Percentiles rank a stretch among this genome's conserved stretches.
Evolutionary conservation across 2,888 invertebrate species (phyloP).

Genomic region (Morpho deidamia): DNA sequence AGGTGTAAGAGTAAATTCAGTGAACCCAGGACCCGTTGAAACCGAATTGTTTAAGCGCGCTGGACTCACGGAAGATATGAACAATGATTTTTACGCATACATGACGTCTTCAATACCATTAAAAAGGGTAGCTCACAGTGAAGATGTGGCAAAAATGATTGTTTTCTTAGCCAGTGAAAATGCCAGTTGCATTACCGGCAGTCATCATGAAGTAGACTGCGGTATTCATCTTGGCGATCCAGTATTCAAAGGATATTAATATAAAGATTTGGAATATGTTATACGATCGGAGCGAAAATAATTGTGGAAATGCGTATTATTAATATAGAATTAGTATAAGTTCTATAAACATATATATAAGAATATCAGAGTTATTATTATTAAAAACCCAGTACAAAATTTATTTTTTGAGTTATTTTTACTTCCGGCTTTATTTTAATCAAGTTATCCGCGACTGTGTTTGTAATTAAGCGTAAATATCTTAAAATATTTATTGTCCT

Average conservation of each 20-base stretch:
- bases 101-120: conserved; percentile 41
- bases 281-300: too few species aligned
- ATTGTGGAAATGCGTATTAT: too few species aligned
- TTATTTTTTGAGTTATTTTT: too few species aligned
- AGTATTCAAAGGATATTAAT: background rate
- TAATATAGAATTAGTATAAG: too few species aligned
- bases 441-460: too few species aligned
- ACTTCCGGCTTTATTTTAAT: too few species aligned
- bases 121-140: conserved; percentile 39
- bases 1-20: conserved; percentile 56
- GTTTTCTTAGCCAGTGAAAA: conserved; percentile 52
- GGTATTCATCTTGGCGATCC: conserved; percentile 43
- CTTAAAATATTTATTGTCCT: too few species aligned
- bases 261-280: too few species aligned
- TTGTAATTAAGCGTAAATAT: too few species aligned
- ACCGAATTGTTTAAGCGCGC: conserved; percentile 49
- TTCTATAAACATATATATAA: too few species aligned
- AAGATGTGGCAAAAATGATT: conserved; percentile 53
- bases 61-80: conserved; percentile 42
- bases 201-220: conserved; percentile 48
- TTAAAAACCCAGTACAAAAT: too few species aligned
- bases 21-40: conserved; percentile 56
- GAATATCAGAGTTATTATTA: too few species aligned
- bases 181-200: conserved; percentile 51
- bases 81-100: conserved; percentile 37